These are phyloP conservation scores for Oreamnos americanus DNA, from an alignment of 2,113 vertebrate species.

Conservation along the genomic window DNA sequence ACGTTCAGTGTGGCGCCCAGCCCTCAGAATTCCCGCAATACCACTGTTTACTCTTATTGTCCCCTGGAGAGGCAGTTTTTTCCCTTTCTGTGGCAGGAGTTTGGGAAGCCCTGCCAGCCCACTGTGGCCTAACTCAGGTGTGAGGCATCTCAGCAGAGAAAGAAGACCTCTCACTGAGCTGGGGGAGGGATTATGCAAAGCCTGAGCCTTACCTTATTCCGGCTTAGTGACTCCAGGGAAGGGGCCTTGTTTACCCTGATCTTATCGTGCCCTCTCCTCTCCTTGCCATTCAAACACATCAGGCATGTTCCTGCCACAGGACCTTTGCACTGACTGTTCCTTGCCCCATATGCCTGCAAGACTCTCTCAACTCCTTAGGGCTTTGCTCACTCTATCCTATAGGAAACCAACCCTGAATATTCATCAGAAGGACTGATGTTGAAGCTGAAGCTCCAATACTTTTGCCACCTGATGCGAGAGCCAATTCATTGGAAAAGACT, in stretches of 20 bases:
- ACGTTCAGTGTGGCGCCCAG: rapidly evolving
- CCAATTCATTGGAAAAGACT: neutral
- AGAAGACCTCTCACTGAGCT: neutral
- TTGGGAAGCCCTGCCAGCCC: neutral
- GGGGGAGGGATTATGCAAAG: neutral
- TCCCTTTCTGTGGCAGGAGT: neutral
- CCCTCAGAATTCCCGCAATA: neutral
- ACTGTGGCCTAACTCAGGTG: neutral
- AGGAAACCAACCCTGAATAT: neutral
- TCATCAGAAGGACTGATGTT: neutral
- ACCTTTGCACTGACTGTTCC: neutral
- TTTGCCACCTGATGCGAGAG: neutral
- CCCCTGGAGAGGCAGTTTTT: neutral
- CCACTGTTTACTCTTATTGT: neutral
- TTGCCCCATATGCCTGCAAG: neutral
- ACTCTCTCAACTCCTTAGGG: neutral
- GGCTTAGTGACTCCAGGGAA: neutral
- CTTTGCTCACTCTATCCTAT: neutral
- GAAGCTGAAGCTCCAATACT: neutral
- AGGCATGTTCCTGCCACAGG: neutral
- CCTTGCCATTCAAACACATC: neutral
- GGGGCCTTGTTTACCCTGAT: too few species aligned
- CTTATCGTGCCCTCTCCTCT: neutral
- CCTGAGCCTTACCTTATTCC: neutral
- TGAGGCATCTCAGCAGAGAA: neutral